Percentiles rank a stretch among this genome's conserved stretches.
These are phyloP conservation scores for Dolichotis patagonum DNA, from an alignment of 2,113 vertebrate species.

Conservation along the genomic window DNA sequence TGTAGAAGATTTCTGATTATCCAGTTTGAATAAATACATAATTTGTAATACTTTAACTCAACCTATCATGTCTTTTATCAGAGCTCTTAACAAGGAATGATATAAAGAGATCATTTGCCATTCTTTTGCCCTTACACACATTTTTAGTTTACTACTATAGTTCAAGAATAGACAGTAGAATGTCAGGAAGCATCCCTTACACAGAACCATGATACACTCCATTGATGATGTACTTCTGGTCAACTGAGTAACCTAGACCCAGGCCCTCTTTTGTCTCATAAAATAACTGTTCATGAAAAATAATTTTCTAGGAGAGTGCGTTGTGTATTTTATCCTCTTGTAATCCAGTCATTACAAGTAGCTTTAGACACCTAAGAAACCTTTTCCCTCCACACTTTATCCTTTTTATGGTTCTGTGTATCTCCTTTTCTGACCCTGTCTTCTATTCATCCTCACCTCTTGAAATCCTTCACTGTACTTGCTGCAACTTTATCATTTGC, in stretches of 20 bases:
- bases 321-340: not conserved
- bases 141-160: not conserved
- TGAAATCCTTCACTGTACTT: not conserved
- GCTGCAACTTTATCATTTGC: not conserved
- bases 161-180: not conserved
- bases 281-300: not conserved
- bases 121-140: not conserved
- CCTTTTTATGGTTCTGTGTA: not conserved
- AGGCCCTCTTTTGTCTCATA: not conserved
- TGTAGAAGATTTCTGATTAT: constrained; percentile 32
- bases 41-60: constrained; percentile 38
- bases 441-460: not conserved
- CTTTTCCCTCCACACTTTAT: not conserved
- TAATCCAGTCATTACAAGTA: not conserved
- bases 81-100: not conserved
- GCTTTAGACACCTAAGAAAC: not conserved
- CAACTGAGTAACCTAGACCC: not conserved
- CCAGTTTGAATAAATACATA: not conserved
- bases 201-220: not conserved
- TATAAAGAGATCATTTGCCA: not conserved
- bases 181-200: not conserved
- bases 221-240: not conserved
- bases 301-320: not conserved
- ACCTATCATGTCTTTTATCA: not conserved
- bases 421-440: not conserved